Conservation (phyloP, 1,140 invertebrate species). For the Plutomurus gul region DNA sequence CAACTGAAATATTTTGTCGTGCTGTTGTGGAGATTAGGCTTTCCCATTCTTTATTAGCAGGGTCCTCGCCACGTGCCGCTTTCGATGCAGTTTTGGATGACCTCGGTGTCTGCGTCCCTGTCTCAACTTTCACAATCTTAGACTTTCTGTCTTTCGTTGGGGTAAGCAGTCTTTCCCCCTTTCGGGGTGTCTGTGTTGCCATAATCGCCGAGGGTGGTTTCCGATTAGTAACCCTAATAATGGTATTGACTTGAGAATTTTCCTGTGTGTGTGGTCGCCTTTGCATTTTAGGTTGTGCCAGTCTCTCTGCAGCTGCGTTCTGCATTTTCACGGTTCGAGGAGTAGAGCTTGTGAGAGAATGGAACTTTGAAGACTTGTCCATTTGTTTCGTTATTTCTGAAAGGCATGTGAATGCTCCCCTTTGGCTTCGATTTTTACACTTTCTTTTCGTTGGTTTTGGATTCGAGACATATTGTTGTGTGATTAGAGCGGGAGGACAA, state of each 20-base stretch:
- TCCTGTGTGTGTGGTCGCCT: too few species aligned
- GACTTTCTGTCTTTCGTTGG: background rate
- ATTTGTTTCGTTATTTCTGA: too few species aligned
- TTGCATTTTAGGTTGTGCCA: too few species aligned
- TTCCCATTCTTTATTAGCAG: background rate
- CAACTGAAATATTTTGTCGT: background rate
- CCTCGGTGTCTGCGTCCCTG: background rate
- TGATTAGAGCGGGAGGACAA: background rate
- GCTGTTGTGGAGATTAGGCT: background rate
- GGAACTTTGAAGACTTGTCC: too few species aligned
- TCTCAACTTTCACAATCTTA: background rate
- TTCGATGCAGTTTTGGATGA: background rate
- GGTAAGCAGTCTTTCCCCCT: background rate
- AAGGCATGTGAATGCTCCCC: too few species aligned
- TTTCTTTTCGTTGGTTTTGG: too few species aligned
- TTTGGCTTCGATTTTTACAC: too few species aligned
- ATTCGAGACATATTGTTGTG: background rate
- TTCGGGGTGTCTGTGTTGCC: background rate
- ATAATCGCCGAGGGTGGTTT: background rate
- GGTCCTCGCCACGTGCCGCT: too few species aligned
- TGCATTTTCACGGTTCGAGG: too few species aligned
- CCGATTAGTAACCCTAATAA: background rate
- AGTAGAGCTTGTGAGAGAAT: too few species aligned
- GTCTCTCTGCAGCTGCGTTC: too few species aligned
- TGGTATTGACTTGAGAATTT: too few species aligned